Percentiles rank a stretch among this genome's conserved stretches.
Evolutionary conservation across 2,113 vertebrate genomes (phyloP).

Genomic region (Acanthochromis polyacanthus): DNA sequence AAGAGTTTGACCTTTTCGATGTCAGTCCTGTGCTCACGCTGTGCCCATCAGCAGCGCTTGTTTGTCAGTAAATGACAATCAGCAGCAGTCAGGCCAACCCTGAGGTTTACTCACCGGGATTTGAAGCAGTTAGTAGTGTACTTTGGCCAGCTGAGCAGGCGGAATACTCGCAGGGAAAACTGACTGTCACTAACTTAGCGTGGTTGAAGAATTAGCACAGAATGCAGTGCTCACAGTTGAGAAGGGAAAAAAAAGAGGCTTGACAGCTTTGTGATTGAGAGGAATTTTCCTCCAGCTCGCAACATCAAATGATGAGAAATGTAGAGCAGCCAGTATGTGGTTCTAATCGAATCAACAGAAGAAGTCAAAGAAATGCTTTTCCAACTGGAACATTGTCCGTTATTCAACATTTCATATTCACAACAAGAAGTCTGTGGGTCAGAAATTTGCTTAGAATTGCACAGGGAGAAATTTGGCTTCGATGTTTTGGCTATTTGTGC

Average conservation of each 20-base stretch:
- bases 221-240: constrained; percentile 19
- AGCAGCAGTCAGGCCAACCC: constrained; percentile 18
- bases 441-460: constrained; percentile 51
- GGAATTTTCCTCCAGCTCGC: constrained; percentile 60
- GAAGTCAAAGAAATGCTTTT: constrained; percentile 62
- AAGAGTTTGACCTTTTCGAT: constrained; percentile 72
- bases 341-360: constrained; percentile 68
- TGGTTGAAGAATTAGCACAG: constrained; percentile 11
- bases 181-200: constrained; percentile 16
- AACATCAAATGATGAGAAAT: constrained; percentile 62
- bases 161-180: constrained; percentile 24
- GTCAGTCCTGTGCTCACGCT: constrained; percentile 34
- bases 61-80: constrained; percentile 50
- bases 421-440: constrained; percentile 55
- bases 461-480: constrained; percentile 13
- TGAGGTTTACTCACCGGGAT: constrained; percentile 30
- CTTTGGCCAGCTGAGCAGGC: constrained; percentile 20
- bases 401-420: constrained; percentile 62
- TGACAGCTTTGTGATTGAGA: constrained; percentile 55
- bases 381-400: constrained; percentile 62
- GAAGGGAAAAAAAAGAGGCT: neutral
- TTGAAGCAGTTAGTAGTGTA: constrained; percentile 22
- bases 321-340: constrained; percentile 53
- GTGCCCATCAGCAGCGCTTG: constrained; percentile 43
- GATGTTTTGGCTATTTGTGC: constrained; percentile 39